Conservation (phyloP, 2,888 invertebrate species). For the Micoletzkya japonica region DNA sequence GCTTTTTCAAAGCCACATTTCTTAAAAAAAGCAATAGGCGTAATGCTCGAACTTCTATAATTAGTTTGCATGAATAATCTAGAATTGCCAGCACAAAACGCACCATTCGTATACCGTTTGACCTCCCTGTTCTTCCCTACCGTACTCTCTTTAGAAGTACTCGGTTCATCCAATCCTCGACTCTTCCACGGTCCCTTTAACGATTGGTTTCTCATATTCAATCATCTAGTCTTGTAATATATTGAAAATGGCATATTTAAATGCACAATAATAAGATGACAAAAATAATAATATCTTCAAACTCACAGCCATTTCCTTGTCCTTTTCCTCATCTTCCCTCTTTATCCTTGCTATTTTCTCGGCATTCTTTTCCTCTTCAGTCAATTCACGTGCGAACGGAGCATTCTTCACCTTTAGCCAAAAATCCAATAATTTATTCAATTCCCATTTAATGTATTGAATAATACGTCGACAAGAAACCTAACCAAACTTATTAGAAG, state of each 20-base stretch:
- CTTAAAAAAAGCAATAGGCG: background rate
- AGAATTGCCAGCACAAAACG: background rate
- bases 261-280: too few relatives aligned
- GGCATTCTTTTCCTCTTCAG: slow-evolving; percentile 7
- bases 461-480: too few relatives aligned
- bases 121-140: too few relatives aligned
- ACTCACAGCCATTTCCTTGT: background rate
- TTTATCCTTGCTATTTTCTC: background rate
- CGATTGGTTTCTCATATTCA: too few relatives aligned
- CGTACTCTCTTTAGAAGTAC: too few relatives aligned
- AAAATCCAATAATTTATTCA: background rate
- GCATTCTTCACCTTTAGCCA: slow-evolving; percentile 19
- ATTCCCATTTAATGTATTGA: background rate
- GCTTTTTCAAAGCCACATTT: background rate
- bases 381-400: background rate
- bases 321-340: slow-evolving; percentile 3
- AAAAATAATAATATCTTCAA: background rate
- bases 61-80: background rate
- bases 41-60: background rate
- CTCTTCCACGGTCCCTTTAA: too few relatives aligned
- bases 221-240: too few relatives aligned
- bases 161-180: too few relatives aligned
- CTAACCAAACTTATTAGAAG: too few relatives aligned
- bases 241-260: too few relatives aligned
- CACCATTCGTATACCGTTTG: too few relatives aligned